A percentile compares a stretch with the other conserved stretches of the same genome.
Evolutionary conservation across 2,113 vertebrate species (phyloP).

Genomic region (Sula dactylatra): DNA sequence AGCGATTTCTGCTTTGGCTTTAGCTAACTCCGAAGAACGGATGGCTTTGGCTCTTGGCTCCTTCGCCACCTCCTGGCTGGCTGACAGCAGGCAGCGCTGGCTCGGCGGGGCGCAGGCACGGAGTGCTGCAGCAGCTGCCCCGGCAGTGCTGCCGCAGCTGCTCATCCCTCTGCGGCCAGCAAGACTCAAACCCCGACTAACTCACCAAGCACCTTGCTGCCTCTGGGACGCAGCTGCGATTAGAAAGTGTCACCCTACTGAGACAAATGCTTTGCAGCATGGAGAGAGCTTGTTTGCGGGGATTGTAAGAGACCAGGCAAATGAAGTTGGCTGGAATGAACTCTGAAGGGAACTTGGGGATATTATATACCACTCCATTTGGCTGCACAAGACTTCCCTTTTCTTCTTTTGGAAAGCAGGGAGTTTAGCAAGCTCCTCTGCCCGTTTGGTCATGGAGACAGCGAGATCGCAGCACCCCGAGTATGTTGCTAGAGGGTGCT

Average conservation of each 20-base stretch:
- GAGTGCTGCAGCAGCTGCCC: not conserved
- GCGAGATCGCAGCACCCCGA: accelerated
- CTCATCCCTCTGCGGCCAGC: not conserved
- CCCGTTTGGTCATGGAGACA: accelerated
- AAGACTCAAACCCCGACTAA: not conserved
- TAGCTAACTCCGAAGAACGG: not conserved
- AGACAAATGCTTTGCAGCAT: not conserved
- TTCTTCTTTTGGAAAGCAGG: not conserved
- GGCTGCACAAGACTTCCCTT: not conserved
- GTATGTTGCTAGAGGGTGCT: not conserved
- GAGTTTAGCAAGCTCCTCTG: too few species aligned
- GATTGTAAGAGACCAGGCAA: too few species aligned
- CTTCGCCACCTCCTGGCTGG: not conserved
- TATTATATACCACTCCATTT: too few species aligned
- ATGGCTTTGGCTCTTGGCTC: not conserved
- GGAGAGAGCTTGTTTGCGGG: too few species aligned
- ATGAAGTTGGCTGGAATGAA: accelerated
- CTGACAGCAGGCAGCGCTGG: not conserved
- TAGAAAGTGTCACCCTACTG: not conserved
- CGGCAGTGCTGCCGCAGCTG: not conserved
- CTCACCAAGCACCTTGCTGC: not conserved
- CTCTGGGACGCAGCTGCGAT: not conserved
- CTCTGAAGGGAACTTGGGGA: not conserved
- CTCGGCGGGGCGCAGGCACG: not conserved
- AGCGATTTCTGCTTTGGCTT: not conserved